A percentile compares a stretch with the other conserved stretches of the same genome.
Evolutionary conservation across 2,113 vertebrate genomes (phyloP).

Genomic region (Seriola aureovittata): DNA sequence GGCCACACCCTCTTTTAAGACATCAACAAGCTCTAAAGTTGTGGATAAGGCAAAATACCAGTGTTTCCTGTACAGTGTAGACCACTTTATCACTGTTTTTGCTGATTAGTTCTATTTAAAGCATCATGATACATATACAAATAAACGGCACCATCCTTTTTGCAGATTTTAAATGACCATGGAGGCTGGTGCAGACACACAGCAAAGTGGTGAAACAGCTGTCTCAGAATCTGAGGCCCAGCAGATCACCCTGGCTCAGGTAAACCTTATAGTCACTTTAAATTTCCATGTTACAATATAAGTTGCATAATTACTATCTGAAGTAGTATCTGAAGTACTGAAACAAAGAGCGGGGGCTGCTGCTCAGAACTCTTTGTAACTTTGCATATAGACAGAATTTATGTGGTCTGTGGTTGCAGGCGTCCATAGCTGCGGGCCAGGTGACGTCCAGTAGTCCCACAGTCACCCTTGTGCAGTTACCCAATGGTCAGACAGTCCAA

Average conservation of each 20-base stretch:
- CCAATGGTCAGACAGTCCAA: conserved; percentile 98
- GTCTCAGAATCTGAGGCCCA: conserved; percentile 95
- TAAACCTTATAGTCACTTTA: conserved; percentile 63
- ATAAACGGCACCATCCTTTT: not conserved
- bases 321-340: not conserved
- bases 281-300: not conserved
- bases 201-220: conserved; percentile 95
- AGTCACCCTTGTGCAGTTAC: conserved; percentile 96
- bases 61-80: not conserved
- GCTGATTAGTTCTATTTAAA: not conserved
- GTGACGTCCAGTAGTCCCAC: conserved; percentile 91
- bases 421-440: conserved; percentile 92
- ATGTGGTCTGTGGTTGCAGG: conserved; percentile 77
- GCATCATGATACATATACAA: not conserved
- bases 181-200: conserved; percentile 97
- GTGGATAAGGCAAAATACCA: not conserved
- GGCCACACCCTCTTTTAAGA: conserved; percentile 69
- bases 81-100: not conserved
- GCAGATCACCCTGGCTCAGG: conserved; percentile 97
- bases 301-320: not conserved
- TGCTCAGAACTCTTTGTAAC: not conserved
- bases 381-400: not conserved
- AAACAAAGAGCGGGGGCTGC: not conserved
- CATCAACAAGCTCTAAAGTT: conserved; percentile 8
- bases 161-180: conserved; percentile 98